Conservation (phyloP, 2,113 vertebrate genomes). For the Vimba vimba region DNA sequence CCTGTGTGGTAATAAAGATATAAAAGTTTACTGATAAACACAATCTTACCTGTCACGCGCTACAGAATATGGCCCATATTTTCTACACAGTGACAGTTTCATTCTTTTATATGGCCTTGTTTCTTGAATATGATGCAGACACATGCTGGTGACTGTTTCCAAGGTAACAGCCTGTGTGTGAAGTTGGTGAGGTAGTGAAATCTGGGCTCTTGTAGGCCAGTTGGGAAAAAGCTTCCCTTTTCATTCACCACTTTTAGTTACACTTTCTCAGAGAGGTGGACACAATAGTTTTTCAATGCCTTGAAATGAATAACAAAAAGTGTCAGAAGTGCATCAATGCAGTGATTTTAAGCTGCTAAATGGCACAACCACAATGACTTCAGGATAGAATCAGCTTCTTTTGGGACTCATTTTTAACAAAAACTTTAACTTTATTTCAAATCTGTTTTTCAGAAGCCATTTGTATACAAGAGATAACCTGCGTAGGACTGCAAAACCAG, state of each 20-base stretch:
- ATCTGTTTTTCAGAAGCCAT: too few species aligned
- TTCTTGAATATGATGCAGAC: neutral
- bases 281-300: neutral
- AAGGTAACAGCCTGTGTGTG: conserved; percentile 1
- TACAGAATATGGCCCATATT: neutral
- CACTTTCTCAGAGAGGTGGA: neutral
- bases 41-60: neutral
- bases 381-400: neutral
- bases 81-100: neutral
- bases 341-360: neutral
- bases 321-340: too few species aligned
- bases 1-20: neutral
- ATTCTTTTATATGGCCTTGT: neutral
- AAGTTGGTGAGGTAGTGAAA: neutral
- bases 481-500: too few species aligned
- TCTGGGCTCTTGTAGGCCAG: neutral
- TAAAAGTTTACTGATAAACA: conserved; percentile 7
- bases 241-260: neutral
- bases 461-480: too few species aligned
- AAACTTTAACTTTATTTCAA: too few species aligned
- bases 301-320: neutral
- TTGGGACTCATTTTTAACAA: neutral
- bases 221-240: neutral
- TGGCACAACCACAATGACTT: neutral
- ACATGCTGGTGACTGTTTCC: neutral